Evolutionary conservation across 2,888 invertebrate genomes (phyloP), one percentile per base, ranked within the genome.

Genomic region (Lasioglossum malachurum): DNA sequence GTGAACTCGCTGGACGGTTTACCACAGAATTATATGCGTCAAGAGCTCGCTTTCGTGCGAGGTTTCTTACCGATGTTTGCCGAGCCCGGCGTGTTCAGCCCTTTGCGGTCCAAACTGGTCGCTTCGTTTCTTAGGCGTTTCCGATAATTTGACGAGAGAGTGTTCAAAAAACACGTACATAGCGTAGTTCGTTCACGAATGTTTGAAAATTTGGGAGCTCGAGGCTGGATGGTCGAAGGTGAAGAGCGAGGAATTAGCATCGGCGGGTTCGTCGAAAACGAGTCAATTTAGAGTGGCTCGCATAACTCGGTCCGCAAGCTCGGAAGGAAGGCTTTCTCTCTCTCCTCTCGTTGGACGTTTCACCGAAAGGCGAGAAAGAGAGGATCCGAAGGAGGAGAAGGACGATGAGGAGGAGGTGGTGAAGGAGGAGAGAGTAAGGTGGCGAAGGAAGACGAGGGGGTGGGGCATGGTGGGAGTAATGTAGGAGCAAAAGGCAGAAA

Each of bases 401-500:
- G 81, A 88, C 81, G 78, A 76, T 80, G 81, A 73, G 78, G 82
- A 41, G 71, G 16, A 27, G 60, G 27, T 14, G 27, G 64, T 72
- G 86, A 31, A 49, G n/a, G 57, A 80, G 49, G 57, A 60, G 74
- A 64, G 80, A 71, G 57, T 81, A 84, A 84, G 87, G 87, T 82
- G 86, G 82, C 82, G 82, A 83, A 76, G 78, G 82, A 81, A 80
- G 75, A 67, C 71, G 86, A 89, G 81, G 78, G 78, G 83, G 81
- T 77, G 78, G 82, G 69, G 69, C 44, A 35, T 27, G 80, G 85
- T 86, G 87, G 87, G 89, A 87, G 92, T 91, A 92, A 91, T 87
- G 89, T 89, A 91, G 90, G 89, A 91, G 91, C 90, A 91, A 91
- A 91, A 92, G 89, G 91, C 91, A 90, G 91, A 92, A 89, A 92